Conservation (phyloP, 2,888 invertebrate species). For the Cerceris rybyensis region DNA sequence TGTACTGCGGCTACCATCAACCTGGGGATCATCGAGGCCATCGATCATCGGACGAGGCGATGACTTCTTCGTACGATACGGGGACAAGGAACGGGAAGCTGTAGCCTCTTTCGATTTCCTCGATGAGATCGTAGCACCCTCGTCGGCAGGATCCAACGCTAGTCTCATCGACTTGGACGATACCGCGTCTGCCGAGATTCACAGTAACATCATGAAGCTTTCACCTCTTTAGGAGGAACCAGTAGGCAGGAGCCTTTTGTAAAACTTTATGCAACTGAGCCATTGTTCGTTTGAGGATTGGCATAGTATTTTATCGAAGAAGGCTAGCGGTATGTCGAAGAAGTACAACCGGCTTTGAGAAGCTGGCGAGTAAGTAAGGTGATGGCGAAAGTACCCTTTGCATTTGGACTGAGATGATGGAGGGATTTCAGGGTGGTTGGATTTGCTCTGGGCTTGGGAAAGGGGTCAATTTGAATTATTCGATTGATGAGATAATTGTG, state of each 20-base stretch:
- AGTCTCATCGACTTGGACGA: constrained; percentile 64
- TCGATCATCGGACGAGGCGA: constrained; percentile 90
- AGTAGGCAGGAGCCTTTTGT: not conserved
- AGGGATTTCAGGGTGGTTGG: no score
- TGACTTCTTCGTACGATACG: constrained; percentile 90
- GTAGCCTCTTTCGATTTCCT: constrained; percentile 92
- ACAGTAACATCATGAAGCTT: constrained; percentile 72
- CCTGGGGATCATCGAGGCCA: constrained; percentile 83
- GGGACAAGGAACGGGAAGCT: constrained; percentile 89
- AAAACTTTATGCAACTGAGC: constrained; percentile 2
- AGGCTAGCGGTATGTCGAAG: not conserved
- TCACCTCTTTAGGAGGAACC: constrained; percentile 68
- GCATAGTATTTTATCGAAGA: not conserved
- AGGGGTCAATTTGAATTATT: no score
- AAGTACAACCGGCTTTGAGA: not conserved
- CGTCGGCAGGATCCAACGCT: constrained; percentile 54
- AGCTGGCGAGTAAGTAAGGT: not conserved
- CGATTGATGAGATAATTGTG: no score
- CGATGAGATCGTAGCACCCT: constrained; percentile 83
- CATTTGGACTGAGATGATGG: not conserved
- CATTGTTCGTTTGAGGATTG: constrained; percentile 4
- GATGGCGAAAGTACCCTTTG: not conserved
- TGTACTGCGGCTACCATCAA: constrained; percentile 78
- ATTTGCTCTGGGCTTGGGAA: no score
- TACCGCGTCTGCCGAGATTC: constrained; percentile 60